Percentiles rank a stretch among this genome's conserved stretches.
Conservation (phyloP, 2,113 vertebrate genomes). For the Alaudala cheleensis region DNA sequence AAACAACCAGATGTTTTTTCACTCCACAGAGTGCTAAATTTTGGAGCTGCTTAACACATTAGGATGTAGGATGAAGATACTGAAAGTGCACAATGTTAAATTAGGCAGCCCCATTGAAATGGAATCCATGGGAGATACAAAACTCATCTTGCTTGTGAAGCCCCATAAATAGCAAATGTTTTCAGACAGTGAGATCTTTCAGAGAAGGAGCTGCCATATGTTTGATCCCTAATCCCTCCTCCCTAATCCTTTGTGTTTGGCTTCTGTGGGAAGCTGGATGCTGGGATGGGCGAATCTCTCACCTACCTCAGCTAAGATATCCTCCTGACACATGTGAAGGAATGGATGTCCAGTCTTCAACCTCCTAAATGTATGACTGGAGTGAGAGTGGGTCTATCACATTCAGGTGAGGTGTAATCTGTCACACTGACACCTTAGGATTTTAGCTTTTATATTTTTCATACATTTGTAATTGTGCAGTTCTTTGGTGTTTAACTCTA, state of each 20-base stretch:
- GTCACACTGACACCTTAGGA: not conserved
- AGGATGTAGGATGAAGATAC: not conserved
- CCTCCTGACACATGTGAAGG: not conserved
- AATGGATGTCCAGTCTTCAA: not conserved
- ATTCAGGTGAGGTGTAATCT: too few relatives aligned
- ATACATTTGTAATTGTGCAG: fast-evolving
- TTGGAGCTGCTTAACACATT: not conserved
- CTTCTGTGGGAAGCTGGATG: not conserved
- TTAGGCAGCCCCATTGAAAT: not conserved
- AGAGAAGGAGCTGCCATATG: not conserved
- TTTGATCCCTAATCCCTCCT: conserved; percentile 3
- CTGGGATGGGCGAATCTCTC: not conserved
- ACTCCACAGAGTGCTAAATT: not conserved
- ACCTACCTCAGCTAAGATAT: not conserved
- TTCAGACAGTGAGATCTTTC: not conserved
- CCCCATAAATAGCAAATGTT: not conserved
- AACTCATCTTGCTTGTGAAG: not conserved
- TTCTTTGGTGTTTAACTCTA: fast-evolving
- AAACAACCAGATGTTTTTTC: not conserved
- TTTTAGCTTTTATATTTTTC: not conserved
- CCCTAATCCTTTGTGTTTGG: not conserved
- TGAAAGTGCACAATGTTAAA: not conserved
- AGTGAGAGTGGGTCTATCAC: too few relatives aligned
- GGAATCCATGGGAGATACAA: not conserved
- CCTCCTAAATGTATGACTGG: not conserved